Evolutionary conservation across 2,113 vertebrate species (phyloP).

Genomic region (Scytalopus superciliaris): DNA sequence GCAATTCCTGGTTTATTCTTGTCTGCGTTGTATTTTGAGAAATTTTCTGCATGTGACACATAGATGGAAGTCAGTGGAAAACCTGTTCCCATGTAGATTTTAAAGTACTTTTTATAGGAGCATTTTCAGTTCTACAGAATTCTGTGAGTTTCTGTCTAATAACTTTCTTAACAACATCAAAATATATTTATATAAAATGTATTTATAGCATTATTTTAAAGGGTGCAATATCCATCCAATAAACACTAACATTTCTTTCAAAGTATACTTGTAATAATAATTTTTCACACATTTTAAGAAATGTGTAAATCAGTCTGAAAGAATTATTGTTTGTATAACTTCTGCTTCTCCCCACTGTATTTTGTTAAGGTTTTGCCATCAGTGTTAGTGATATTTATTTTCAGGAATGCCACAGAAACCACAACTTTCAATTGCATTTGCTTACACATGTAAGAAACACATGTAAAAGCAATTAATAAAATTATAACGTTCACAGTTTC

Average conservation of each 20-base stretch:
- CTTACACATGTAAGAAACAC: constrained; percentile 71
- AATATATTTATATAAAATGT: no score
- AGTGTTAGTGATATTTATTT: constrained; percentile 47
- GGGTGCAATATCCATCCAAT: constrained; percentile 6
- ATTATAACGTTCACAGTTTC: constrained; percentile 41
- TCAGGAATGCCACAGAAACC: constrained; percentile 59
- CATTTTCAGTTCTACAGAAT: background rate
- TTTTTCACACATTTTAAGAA: constrained; percentile 39
- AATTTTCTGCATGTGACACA: background rate
- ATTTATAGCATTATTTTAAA: constrained; percentile 29
- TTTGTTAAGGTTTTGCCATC: constrained; percentile 27
- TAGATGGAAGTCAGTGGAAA: background rate
- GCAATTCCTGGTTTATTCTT: background rate
- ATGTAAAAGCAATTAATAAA: constrained; percentile 74
- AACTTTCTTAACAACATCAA: background rate
- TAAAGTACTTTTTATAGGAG: background rate
- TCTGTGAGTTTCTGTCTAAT: background rate
- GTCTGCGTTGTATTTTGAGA: background rate
- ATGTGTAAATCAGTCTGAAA: constrained; percentile 27
- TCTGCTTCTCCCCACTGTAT: background rate
- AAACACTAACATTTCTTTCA: constrained; percentile 22
- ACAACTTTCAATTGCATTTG: constrained; percentile 59
- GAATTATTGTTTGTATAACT: constrained; percentile 28
- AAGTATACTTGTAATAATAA: background rate
- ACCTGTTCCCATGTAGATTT: background rate